Evolutionary conservation across 2,113 vertebrate genomes (phyloP).

Genomic region (Corapipo altera): DNA sequence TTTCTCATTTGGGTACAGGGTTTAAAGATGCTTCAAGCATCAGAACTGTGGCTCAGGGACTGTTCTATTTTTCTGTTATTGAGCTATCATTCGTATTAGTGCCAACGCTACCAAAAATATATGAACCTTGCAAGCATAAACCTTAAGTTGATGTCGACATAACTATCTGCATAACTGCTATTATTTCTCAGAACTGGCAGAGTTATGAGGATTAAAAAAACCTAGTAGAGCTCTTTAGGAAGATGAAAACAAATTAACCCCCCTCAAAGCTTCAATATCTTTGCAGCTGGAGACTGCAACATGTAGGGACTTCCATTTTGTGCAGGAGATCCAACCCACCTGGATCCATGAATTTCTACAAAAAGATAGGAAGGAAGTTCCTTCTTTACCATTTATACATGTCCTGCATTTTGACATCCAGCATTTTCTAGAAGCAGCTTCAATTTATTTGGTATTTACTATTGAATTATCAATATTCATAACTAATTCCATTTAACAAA

Average conservation of each 20-base stretch:
- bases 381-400: background rate
- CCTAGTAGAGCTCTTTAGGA: background rate
- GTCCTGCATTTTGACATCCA: background rate
- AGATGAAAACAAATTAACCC: slow-evolving; percentile 28
- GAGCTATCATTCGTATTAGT: slow-evolving; percentile 41
- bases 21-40: slow-evolving; percentile 35
- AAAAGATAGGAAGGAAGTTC: background rate
- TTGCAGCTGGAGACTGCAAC: background rate
- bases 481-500: background rate
- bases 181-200: slow-evolving; percentile 20
- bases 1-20: slow-evolving; percentile 28
- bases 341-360: background rate
- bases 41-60: slow-evolving; percentile 2
- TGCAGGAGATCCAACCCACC: background rate
- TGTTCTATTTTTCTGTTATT: slow-evolving; percentile 36
- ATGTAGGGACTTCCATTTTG: background rate
- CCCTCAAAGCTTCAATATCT: background rate
- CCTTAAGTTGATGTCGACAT: slow-evolving; percentile 39
- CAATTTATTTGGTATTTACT: background rate
- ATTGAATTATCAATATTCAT: background rate
- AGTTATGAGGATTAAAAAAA: slow-evolving; percentile 28
- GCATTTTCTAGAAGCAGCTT: background rate
- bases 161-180: slow-evolving; percentile 15
- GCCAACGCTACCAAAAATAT: background rate
- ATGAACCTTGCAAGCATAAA: slow-evolving; percentile 46